phyloP scores from a whole-genome alignment of 64 coral and sea anemone species.

The Montipora efflorescens region DNA sequence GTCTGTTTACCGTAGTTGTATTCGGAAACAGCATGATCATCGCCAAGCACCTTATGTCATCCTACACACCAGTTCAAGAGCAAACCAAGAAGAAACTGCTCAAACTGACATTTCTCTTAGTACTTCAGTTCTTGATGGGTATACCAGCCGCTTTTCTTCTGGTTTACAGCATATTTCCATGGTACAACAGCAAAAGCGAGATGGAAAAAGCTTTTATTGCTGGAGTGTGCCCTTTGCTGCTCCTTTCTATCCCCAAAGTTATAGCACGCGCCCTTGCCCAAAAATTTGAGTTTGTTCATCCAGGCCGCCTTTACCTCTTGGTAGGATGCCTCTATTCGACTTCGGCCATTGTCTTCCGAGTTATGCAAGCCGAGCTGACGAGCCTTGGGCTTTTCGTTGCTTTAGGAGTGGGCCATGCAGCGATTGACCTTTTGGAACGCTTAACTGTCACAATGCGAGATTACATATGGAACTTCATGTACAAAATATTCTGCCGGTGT shows the following conservation, averaged over 20 bases:
- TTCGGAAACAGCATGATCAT: constrained; percentile 56
- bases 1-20: constrained; percentile 45
- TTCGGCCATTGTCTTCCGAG: constrained; percentile 77
- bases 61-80: background rate
- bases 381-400: constrained; percentile 57
- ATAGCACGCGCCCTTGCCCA: constrained; percentile 28
- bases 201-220: constrained; percentile 45
- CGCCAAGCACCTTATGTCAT: constrained; percentile 18
- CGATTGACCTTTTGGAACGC: constrained; percentile 78
- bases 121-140: constrained; percentile 69
- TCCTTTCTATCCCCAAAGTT: constrained; percentile 57
- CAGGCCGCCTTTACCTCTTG: constrained; percentile 60
- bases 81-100: constrained; percentile 5
- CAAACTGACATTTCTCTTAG: constrained; percentile 56
- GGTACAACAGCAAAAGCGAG: constrained; percentile 42
- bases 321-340: constrained; percentile 53
- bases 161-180: constrained; percentile 62
- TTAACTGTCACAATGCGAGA: constrained; percentile 86
- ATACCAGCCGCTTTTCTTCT: constrained; percentile 40
- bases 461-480: constrained; percentile 76
- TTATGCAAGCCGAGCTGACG: constrained; percentile 83
- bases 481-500: constrained; percentile 25
- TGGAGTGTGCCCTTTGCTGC: background rate
- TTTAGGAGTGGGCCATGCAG: constrained; percentile 67
- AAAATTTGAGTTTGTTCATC: constrained; percentile 49